Percentiles rank a stretch among this genome's conserved stretches.
These are phyloP conservation scores for Tyrannus savana DNA, from an alignment of 2,113 vertebrate species.

Conservation along the genomic window DNA sequence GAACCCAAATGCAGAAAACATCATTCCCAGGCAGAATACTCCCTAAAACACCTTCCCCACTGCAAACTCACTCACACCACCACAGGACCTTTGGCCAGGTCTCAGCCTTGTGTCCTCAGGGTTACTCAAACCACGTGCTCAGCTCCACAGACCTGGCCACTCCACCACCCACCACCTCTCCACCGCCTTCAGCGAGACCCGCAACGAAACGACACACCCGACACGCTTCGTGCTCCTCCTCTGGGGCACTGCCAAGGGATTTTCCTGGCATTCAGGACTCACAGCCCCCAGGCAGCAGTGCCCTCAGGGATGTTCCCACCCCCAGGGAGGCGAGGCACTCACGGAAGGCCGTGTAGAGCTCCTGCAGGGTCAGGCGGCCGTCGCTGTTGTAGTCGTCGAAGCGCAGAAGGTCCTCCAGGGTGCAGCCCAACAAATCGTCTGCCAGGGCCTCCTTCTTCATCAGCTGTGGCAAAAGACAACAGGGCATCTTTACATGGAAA, in stretches of 20 bases:
- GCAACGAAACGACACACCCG: not conserved
- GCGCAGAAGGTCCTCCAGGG: conserved; percentile 86
- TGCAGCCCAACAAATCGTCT: conserved; percentile 81
- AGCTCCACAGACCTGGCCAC: not conserved
- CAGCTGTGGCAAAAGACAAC: conserved; percentile 70
- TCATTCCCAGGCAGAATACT: too few species aligned
- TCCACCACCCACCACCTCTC: not conserved
- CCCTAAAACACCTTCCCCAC: not conserved
- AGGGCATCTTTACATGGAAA: not conserved
- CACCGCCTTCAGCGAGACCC: not conserved
- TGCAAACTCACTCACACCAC: not conserved
- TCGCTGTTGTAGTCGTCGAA: conserved; percentile 95
- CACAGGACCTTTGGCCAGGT: not conserved
- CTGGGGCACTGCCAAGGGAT: not conserved
- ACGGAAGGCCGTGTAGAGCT: conserved; percentile 96
- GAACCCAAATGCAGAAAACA: not conserved
- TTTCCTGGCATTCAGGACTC: not conserved
- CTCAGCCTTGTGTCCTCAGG: not conserved
- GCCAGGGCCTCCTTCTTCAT: conserved; percentile 81
- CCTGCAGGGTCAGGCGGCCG: conserved; percentile 82
- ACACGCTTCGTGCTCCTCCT: rapidly evolving
- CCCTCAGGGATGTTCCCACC: too few species aligned
- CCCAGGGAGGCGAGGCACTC: conserved; percentile 66
- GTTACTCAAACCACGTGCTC: not conserved
- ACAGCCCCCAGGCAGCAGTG: not conserved